Conservation (phyloP, 2,797 vertebrate genomes). For the Peromyscus eremicus region DNA sequence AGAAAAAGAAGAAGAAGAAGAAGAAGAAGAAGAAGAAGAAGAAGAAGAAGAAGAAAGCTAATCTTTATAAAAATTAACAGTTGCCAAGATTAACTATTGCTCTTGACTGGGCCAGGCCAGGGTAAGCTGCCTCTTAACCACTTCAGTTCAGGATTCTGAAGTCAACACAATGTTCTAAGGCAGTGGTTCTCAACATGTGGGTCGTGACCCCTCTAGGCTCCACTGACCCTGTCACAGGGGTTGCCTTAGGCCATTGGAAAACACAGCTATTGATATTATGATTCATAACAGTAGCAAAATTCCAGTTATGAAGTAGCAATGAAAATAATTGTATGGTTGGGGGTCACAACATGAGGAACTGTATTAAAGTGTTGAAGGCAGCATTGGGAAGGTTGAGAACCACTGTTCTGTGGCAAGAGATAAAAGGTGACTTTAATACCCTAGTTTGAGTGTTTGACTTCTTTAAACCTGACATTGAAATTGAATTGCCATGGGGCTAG, state of each 20-base stretch:
- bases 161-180: background rate
- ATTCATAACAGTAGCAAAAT: background rate
- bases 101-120: background rate
- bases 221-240: background rate
- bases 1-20: slow-evolving; percentile 3
- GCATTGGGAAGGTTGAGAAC: background rate
- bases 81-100: background rate
- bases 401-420: background rate
- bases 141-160: background rate
- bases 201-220: background rate
- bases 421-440: background rate
- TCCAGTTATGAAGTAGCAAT: background rate
- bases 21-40: no score
- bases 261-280: background rate
- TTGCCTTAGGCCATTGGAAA: background rate
- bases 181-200: background rate
- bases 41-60: background rate
- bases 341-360: background rate
- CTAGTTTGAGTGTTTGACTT: background rate
- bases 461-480: background rate
- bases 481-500: background rate
- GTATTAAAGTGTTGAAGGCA: background rate
- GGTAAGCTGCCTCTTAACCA: background rate
- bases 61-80: background rate
- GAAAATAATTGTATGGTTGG: background rate